These are phyloP conservation scores for Lasioglossum malachurum DNA, from an alignment of 2,888 invertebrate species.

Conservation along the genomic window DNA sequence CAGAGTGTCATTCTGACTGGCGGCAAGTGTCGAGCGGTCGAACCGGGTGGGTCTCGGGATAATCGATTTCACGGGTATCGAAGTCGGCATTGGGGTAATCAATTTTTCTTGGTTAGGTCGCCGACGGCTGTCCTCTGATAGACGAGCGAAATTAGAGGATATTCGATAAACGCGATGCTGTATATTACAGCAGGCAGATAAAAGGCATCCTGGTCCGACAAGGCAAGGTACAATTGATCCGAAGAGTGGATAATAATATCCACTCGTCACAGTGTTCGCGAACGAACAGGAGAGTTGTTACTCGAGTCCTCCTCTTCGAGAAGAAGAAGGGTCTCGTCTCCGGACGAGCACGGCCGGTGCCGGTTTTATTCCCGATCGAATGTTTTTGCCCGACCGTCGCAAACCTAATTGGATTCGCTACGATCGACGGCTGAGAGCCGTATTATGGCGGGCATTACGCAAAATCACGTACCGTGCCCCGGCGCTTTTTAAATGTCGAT, in stretches of 20 bases:
- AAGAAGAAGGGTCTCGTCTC: constrained; percentile 36
- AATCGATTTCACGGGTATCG: constrained; percentile 50
- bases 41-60: constrained; percentile 9
- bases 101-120: constrained; percentile 24
- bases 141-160: constrained; percentile 30
- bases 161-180: constrained; percentile 16
- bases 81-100: constrained; percentile 4
- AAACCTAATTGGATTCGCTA: constrained; percentile 78
- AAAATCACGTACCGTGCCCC: constrained; percentile 51
- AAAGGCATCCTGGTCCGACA: not conserved
- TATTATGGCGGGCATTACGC: constrained; percentile 50
- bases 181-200: constrained; percentile 21
- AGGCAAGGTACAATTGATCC: constrained; percentile 65
- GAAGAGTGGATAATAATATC: constrained; percentile 41
- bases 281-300: constrained; percentile 58
- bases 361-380: constrained; percentile 79
- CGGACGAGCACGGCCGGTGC: constrained; percentile 58
- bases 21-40: constrained; percentile 9
- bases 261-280: constrained; percentile 36
- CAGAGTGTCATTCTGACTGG: not conserved
- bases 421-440: constrained; percentile 57
- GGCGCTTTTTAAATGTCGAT: constrained; percentile 42
- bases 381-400: constrained; percentile 77
- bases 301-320: constrained; percentile 29
- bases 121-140: not conserved